Conservation (phyloP, 1,140 invertebrate genomes). For the Drosophila subobscura region DNA sequence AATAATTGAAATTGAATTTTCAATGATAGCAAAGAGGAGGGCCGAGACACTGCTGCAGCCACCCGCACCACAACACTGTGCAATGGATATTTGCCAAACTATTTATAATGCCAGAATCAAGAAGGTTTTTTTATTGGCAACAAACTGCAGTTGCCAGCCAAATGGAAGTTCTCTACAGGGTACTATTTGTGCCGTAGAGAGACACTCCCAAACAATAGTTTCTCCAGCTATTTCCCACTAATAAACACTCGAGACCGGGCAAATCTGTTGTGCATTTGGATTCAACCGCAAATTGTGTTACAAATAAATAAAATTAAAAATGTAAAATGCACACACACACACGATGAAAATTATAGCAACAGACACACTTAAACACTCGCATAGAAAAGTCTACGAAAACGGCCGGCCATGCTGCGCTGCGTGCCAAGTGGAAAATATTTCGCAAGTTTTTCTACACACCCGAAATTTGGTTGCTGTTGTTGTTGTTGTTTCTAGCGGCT, state of each 20-base stretch:
- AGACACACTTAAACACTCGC: too few relatives aligned
- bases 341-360: neutral
- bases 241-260: too few relatives aligned
- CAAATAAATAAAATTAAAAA: conserved; percentile 79
- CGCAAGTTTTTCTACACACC: conserved; percentile 71
- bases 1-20: conserved; percentile 82
- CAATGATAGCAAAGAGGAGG: conserved; percentile 61
- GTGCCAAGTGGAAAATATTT: conserved; percentile 82
- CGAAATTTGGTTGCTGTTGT: neutral
- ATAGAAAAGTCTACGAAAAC: too few relatives aligned
- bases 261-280: conserved; percentile 15
- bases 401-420: conserved; percentile 69
- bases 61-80: conserved; percentile 8
- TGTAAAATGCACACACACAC: conserved; percentile 67
- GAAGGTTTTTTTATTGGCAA: conserved; percentile 62
- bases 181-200: conserved; percentile 7
- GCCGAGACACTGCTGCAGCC: conserved; percentile 15
- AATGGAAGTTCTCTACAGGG: conserved; percentile 1
- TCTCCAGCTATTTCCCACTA: too few relatives aligned
- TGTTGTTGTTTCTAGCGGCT: conserved; percentile 19
- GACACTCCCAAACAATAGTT: too few relatives aligned
- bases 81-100: conserved; percentile 64
- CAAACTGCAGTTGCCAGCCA: conserved; percentile 35
- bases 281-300: conserved; percentile 63
- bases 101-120: conserved; percentile 64